Base-by-base conservation (phyloP, 2,797 vertebrate species). In the Orestias chungarensis region DNA sequence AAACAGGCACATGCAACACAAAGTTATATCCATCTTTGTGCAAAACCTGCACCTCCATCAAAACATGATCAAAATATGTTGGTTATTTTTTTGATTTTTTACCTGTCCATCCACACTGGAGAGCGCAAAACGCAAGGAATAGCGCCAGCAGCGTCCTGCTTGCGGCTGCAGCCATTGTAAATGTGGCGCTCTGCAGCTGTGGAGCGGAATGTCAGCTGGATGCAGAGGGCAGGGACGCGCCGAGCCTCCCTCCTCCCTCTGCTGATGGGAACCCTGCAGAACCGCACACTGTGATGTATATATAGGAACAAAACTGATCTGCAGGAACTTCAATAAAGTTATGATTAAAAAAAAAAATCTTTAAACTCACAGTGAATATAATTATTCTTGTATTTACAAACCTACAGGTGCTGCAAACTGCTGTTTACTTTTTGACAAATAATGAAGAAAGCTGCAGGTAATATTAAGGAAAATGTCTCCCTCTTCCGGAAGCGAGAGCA, bases 131-230 rank as follows among this genome's bases (percentile, higher is more conserved):
- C 35, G 92, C 86, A 20, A 94, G 70, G 68, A 94, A 91, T 81
- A 95, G 87, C 80, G 89, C 91, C 74, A 94, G 83, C 66, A 95
- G 90, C 84, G 92, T 93, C 90, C 93, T 90, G 88, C 91, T 91
- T 90, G 92, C 87, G 81, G 88, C 80, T 87, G 90, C 81, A 92
- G 92, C 88, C 94, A 95, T 95, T 71, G 89, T 91, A 88, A 89
- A 70, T 84, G 87, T 91, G 91, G 83, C 74, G 91, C 81, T 80
- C 71, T 79, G 40, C 77, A 87, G 86, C 82, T 82, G 87, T 65
- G 76, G 78, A 79, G 89, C 85, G 86, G 80, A 86, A 83, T 87
- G 91, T 68, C 91, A 90, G 88, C 91, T 87, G 88, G 89, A 89
- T 72, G 72, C 79, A 71, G 83, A 88, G 83, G 86, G 83, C 84